Conservation (phyloP, 2,888 invertebrate species). For the Apeira syringaria region DNA sequence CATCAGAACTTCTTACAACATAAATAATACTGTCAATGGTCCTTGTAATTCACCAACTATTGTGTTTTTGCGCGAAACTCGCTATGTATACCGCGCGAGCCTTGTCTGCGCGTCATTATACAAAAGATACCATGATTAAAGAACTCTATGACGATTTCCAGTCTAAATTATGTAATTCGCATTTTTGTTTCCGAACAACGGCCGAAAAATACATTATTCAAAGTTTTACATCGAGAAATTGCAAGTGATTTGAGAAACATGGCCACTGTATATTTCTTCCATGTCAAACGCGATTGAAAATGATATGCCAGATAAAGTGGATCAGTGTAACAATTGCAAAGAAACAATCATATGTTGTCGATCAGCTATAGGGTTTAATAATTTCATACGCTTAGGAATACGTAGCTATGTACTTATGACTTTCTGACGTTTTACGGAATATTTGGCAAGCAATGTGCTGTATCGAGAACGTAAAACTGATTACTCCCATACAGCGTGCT, state of each 20-base stretch:
- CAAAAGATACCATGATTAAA: constrained; percentile 54
- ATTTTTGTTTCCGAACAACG: constrained; percentile 59
- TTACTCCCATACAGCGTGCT: constrained; percentile 63
- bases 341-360: constrained; percentile 70
- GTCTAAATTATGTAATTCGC: constrained; percentile 71
- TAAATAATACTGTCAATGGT: constrained; percentile 71
- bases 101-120: constrained; percentile 51
- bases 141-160: constrained; percentile 44
- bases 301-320: constrained; percentile 60
- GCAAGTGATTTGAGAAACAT: constrained; percentile 81
- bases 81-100: constrained; percentile 51
- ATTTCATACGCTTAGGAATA: constrained; percentile 79
- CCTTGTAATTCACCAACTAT: constrained; percentile 79
- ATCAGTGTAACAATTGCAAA: constrained; percentile 60
- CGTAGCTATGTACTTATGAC: constrained; percentile 80
- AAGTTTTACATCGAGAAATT: constrained; percentile 63
- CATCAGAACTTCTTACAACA: constrained; percentile 67
- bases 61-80: constrained; percentile 78
- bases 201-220: constrained; percentile 59
- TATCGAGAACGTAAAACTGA: constrained; percentile 67
- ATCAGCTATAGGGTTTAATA: constrained; percentile 73
- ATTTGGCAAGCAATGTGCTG: constrained; percentile 81
- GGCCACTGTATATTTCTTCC: constrained; percentile 72
- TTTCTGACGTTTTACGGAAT: constrained; percentile 84
- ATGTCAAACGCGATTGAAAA: constrained; percentile 76